Evolutionary conservation across 2,797 vertebrate genomes (phyloP).

Genomic region (Epinephelus malabaricus): DNA sequence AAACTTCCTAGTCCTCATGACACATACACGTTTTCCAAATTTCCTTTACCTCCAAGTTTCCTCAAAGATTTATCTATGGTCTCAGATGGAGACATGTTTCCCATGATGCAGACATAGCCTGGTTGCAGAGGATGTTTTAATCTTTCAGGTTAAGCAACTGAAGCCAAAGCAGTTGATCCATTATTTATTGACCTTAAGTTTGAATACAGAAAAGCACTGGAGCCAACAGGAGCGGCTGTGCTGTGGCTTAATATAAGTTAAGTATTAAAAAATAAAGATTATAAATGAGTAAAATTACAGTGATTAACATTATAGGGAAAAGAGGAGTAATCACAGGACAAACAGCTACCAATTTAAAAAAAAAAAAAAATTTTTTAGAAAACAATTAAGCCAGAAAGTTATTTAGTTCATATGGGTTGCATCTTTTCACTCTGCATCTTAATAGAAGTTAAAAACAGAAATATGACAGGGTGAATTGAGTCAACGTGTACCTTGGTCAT

Average conservation of each 20-base stretch:
- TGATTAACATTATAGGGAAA: neutral
- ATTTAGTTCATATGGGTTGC: neutral
- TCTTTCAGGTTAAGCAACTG: constrained; percentile 56
- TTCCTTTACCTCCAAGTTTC: too few relatives aligned
- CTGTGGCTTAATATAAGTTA: neutral
- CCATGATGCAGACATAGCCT: constrained; percentile 9
- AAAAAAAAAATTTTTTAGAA: neutral
- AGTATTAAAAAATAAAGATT: neutral
- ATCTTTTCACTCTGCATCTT: neutral
- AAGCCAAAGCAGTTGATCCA: constrained; percentile 70
- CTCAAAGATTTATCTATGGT: neutral
- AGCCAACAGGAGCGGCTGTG: constrained; percentile 12
- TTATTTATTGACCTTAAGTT: constrained; percentile 72
- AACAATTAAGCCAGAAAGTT: neutral
- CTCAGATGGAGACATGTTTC: neutral
- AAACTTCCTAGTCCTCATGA: neutral
- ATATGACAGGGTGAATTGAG: too few relatives aligned
- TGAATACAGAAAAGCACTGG: constrained; percentile 60
- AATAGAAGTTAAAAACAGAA: neutral
- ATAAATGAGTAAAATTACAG: neutral
- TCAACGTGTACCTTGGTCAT: neutral
- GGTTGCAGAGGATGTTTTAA: constrained; percentile 27
- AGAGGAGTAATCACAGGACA: neutral
- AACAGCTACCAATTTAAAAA: neutral
- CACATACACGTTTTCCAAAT: neutral